phyloP scores from a whole-genome alignment of 2,888 invertebrate species.

The Pogonocherus hispidulus region DNA sequence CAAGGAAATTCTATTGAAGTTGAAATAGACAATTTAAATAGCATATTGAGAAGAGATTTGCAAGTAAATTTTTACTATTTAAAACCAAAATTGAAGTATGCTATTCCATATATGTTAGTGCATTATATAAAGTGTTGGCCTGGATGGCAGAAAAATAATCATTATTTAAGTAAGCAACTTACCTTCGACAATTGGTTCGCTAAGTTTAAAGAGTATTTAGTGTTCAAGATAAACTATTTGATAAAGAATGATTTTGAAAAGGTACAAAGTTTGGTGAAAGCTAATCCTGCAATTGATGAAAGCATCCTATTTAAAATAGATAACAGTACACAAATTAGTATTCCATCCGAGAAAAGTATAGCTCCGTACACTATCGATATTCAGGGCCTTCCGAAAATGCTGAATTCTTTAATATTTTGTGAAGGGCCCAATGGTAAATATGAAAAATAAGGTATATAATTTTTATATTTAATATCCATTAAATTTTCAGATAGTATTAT shows the following conservation, averaged over 20 bases:
- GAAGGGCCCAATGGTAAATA: slow-evolving; percentile 37
- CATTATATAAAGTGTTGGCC: slow-evolving; percentile 45
- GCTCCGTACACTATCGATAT: slow-evolving; percentile 40
- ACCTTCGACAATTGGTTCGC: slow-evolving; percentile 40
- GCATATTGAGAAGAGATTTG: slow-evolving; percentile 32
- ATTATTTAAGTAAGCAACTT: slow-evolving; percentile 39
- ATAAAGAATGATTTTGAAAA: slow-evolving; percentile 43
- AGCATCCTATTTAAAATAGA: slow-evolving; percentile 35
- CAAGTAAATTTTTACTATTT: slow-evolving; percentile 35
- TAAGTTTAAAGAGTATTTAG: slow-evolving; percentile 43
- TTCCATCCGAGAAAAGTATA: slow-evolving; percentile 23
- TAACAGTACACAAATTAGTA: slow-evolving; percentile 37
- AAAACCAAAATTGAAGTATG: slow-evolving; percentile 34
- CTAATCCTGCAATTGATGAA: slow-evolving; percentile 22
- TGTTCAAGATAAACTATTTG: slow-evolving; percentile 41
- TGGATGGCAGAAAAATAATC: slow-evolving; percentile 38
- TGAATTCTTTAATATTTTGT: slow-evolving; percentile 43
- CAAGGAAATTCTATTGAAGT: slow-evolving; percentile 36
- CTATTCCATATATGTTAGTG: slow-evolving; percentile 40
- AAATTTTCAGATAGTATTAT: slow-evolving; percentile 36
- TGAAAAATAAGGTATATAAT: background rate
- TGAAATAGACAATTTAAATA: slow-evolving; percentile 33
- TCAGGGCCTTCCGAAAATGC: slow-evolving; percentile 36
- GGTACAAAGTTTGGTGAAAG: slow-evolving; percentile 25
- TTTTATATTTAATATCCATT: background rate